Evolutionary conservation across 2,113 vertebrate genomes (phyloP).

Genomic region (Tympanuchus pallidicinctus): DNA sequence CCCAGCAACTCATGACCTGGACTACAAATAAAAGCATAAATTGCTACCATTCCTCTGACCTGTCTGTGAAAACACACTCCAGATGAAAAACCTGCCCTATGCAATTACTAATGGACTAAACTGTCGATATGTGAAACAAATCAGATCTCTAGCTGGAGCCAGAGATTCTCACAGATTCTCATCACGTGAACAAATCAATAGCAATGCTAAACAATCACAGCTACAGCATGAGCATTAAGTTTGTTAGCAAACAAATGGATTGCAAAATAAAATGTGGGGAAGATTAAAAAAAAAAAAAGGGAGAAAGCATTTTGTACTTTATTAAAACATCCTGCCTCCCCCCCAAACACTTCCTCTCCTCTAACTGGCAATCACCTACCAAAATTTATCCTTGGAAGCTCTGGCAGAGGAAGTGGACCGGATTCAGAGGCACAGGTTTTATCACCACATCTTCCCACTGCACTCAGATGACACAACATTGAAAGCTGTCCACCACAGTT

Average conservation of each 20-base stretch:
- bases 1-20: background rate
- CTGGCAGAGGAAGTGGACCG: background rate
- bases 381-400: background rate
- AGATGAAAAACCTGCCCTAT: background rate
- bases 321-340: background rate
- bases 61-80: background rate
- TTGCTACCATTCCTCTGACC: background rate
- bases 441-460: background rate
- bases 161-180: background rate
- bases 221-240: background rate
- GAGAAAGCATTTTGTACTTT: background rate
- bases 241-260: background rate
- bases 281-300: background rate
- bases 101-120: background rate
- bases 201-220: background rate
- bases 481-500: background rate
- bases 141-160: background rate
- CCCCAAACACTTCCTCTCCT: background rate
- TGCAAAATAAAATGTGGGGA: background rate
- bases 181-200: background rate
- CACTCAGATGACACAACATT: background rate
- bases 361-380: background rate
- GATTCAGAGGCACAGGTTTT: background rate
- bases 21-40: background rate
- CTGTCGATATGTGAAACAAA: background rate